A percentile compares a stretch with the other conserved stretches of the same genome.
phyloP scores from a whole-genome alignment of 2,797 vertebrate genomes.

The Semaprochilodus insignis region DNA sequence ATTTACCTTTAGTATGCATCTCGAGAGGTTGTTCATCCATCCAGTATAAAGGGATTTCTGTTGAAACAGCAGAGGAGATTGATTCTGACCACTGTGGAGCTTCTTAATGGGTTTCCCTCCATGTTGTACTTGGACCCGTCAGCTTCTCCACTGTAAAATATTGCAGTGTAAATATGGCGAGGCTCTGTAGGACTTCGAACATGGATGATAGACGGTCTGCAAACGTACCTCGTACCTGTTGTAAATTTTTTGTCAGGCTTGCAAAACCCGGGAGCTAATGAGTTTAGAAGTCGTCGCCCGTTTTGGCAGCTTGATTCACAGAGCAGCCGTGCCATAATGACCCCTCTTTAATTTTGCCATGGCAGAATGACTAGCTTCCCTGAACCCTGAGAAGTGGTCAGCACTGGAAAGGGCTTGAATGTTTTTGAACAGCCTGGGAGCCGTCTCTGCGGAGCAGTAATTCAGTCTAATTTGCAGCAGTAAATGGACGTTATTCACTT shows the following conservation, averaged over 20 bases:
- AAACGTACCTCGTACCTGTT: conserved; percentile 14
- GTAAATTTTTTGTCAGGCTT: conserved; percentile 30
- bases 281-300: conserved; percentile 24
- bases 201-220: conserved; percentile 15
- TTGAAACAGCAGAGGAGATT: not conserved
- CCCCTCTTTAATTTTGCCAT: not conserved
- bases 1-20: not conserved
- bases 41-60: not conserved
- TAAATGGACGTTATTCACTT: not conserved
- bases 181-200: conserved; percentile 12
- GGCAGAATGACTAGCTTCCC: not conserved
- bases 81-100: not conserved
- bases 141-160: not conserved
- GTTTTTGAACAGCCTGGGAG: conserved; percentile 3
- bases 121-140: not conserved
- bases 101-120: not conserved
- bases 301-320: conserved; percentile 5
- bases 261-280: conserved; percentile 26
- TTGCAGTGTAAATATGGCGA: conserved; percentile 16
- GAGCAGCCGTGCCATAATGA: not conserved
- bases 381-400: not conserved
- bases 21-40: not conserved
- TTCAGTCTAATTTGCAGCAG: conserved; percentile 25
- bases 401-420: conserved; percentile 2
- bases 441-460: not conserved